Percentiles rank a stretch among this genome's conserved stretches.
These are phyloP conservation scores for Pelecanus crispus DNA, from an alignment of 2,113 vertebrate species.

Conservation along the genomic window DNA sequence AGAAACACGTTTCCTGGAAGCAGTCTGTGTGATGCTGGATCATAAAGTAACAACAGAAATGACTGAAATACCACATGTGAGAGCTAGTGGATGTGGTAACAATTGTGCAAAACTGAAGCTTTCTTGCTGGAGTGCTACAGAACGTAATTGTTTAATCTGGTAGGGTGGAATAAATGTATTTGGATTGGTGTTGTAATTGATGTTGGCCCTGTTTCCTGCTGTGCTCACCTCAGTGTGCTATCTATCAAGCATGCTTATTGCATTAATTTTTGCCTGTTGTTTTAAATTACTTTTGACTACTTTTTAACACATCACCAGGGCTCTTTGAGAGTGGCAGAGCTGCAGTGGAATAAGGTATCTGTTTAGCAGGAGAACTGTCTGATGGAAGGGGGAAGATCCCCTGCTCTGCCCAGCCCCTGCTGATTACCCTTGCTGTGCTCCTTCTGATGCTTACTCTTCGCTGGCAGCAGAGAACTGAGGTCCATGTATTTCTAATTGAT, in stretches of 20 bases:
- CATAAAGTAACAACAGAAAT: not conserved
- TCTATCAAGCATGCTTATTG: not conserved
- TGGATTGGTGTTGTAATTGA: not conserved
- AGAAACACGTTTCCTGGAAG: not conserved
- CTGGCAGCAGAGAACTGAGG: not conserved
- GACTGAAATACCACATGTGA: not conserved
- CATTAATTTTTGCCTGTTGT: not conserved
- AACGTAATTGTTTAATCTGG: not conserved
- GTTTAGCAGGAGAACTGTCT: not conserved
- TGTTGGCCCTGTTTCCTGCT: not conserved
- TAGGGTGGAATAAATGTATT: not conserved
- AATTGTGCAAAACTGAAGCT: not conserved
- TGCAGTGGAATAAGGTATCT: not conserved
- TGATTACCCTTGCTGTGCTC: fast-evolving
- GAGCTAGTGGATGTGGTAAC: not conserved
- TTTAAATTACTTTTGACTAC: not conserved
- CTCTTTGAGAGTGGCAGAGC: not conserved
- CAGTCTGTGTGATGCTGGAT: not conserved
- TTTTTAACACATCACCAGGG: not conserved
- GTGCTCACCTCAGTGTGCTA: not conserved
- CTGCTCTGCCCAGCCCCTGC: not conserved
- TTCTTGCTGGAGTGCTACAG: not conserved
- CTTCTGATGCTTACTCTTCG: not conserved
- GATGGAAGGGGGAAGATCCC: not conserved
- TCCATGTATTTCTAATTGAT: fast-evolving